Percentiles rank a stretch among this genome's conserved stretches.
phyloP scores from a whole-genome alignment of 2,888 invertebrate species.

The Acronicta alni region DNA sequence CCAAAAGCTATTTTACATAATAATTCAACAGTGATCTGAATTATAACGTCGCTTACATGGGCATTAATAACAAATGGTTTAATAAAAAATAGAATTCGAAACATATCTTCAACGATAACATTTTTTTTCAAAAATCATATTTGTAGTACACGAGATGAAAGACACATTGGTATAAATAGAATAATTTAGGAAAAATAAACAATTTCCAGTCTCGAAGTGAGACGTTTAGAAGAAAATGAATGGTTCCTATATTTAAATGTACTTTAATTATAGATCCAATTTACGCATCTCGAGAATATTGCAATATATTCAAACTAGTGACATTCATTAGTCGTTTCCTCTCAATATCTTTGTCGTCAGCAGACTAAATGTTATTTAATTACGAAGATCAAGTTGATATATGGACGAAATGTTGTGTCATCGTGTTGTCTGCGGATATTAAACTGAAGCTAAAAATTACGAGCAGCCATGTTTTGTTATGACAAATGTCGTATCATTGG shows the following conservation, averaged over 20 bases:
- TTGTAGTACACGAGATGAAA: constrained; percentile 26
- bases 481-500: constrained; percentile 31
- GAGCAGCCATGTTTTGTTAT: constrained; percentile 11
- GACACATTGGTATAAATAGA: constrained; percentile 37
- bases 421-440: constrained; percentile 11
- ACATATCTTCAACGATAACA: constrained; percentile 2
- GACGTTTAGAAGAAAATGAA: constrained; percentile 49
- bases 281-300: constrained; percentile 35
- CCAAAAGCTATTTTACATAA: constrained; percentile 9
- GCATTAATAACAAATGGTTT: neutral
- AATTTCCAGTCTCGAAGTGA: constrained; percentile 35
- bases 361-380: constrained; percentile 35
- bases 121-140: constrained; percentile 13
- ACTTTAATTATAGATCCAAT: constrained; percentile 52
- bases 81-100: constrained; percentile 1
- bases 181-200: constrained; percentile 41
- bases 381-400: constrained; percentile 33
- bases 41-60: neutral
- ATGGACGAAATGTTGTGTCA: constrained; percentile 31
- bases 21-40: neutral
- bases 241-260: constrained; percentile 45
- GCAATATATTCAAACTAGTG: constrained; percentile 40
- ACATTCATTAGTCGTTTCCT: constrained; percentile 40
- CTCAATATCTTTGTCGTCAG: constrained; percentile 9
- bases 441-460: constrained; percentile 16